These are phyloP conservation scores for Drosophila demipolita DNA, from an alignment of 2,888 invertebrate genomes.

Conservation along the genomic window DNA sequence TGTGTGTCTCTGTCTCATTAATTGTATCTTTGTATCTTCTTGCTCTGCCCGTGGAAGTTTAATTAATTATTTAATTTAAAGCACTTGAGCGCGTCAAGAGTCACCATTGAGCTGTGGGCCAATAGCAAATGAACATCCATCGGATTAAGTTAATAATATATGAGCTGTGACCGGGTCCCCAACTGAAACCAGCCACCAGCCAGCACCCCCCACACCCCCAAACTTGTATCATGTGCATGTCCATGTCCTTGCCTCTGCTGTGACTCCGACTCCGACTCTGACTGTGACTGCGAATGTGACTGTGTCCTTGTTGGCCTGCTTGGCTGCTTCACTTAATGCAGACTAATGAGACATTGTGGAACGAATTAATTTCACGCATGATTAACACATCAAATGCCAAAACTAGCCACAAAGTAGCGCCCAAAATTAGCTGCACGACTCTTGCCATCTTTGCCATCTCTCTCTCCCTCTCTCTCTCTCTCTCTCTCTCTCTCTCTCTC, in stretches of 20 bases:
- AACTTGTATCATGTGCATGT: slow-evolving; percentile 15
- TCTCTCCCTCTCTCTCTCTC: not conserved
- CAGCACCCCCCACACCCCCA: not conserved
- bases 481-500: not conserved
- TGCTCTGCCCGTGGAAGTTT: slow-evolving; percentile 61
- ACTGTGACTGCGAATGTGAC: slow-evolving; percentile 9
- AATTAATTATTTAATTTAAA: slow-evolving; percentile 81
- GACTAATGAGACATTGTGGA: slow-evolving; percentile 82
- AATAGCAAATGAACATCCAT: slow-evolving; percentile 63
- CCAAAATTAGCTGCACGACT: not conserved
- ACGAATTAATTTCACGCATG: slow-evolving; percentile 83
- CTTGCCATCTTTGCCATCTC: not conserved
- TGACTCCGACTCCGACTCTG: slow-evolving; percentile 10
- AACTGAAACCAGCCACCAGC: not conserved
- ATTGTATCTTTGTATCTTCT: slow-evolving; percentile 20
- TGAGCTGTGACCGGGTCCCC: slow-evolving; percentile 56
- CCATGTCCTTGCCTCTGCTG: slow-evolving; percentile 10
- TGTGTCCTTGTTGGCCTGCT: slow-evolving; percentile 53
- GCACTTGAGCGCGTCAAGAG: slow-evolving; percentile 75
- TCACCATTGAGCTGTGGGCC: slow-evolving; percentile 61
- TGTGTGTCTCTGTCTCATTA: not conserved
- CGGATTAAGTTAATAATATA: slow-evolving; percentile 81
- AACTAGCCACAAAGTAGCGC: slow-evolving; percentile 23
- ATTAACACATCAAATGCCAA: slow-evolving; percentile 81
- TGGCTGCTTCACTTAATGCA: slow-evolving; percentile 79